Percentiles rank a stretch among this genome's conserved stretches.
Conservation (phyloP, 35 echinoderm and acorn worm species). For the Heliocidaris erythrogramma region DNA sequence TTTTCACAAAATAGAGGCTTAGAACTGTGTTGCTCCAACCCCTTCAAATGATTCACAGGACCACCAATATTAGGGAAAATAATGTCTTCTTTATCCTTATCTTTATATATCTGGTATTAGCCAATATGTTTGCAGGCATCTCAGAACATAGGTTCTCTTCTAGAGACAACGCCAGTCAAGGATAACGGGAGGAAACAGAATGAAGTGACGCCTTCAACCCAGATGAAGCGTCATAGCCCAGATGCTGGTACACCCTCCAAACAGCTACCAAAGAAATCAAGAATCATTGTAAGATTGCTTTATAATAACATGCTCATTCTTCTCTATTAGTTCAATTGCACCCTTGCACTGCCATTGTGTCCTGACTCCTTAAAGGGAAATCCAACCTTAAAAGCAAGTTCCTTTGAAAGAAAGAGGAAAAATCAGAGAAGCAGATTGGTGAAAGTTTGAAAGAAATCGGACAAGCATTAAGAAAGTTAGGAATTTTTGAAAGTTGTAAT, state of each 20-base stretch:
- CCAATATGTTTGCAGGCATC: conserved; percentile 37
- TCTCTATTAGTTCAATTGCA: no score
- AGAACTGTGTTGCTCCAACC: no score
- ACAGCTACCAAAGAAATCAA: conserved; percentile 52
- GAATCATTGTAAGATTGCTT: conserved; percentile 13
- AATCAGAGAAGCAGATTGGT: no score
- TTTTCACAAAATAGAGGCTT: no score
- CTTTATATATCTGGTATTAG: background rate
- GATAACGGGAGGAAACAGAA: background rate
- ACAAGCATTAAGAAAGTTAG: no score
- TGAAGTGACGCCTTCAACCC: conserved; percentile 37
- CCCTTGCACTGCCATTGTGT: no score
- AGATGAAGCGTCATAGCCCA: conserved; percentile 65
- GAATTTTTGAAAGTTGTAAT: no score
- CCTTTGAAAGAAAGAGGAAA: no score
- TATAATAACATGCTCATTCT: background rate
- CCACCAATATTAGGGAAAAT: background rate
- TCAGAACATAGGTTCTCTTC: background rate
- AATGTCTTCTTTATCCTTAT: background rate
- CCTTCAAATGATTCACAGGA: no score
- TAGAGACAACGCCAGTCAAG: background rate
- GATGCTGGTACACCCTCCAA: conserved; percentile 42
- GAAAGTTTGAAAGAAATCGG: no score
- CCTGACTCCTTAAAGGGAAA: no score
- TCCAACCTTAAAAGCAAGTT: no score